These are phyloP conservation scores for Ctenosaura bakeri DNA, from an alignment of 2,797 vertebrate species.

Conservation along the genomic window DNA sequence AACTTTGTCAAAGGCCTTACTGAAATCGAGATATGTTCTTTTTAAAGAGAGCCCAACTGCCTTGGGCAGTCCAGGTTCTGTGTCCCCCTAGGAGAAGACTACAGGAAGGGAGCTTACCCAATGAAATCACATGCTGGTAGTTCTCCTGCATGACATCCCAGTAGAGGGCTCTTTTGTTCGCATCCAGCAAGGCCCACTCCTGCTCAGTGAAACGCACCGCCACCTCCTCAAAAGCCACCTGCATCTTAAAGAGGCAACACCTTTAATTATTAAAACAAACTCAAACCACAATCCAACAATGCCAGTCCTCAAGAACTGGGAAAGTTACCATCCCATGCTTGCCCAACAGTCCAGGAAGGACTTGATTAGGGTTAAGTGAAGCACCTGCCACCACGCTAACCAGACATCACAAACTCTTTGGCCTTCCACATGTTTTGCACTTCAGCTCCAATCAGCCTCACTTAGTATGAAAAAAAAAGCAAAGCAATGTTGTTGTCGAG, in stretches of 20 bases:
- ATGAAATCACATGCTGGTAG: conserved; percentile 66
- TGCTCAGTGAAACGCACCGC: conserved; percentile 72
- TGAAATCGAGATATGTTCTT: too few relatives aligned
- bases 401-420: background rate
- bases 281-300: background rate
- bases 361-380: background rate
- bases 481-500: too few relatives aligned
- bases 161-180: conserved; percentile 69
- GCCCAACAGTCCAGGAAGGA: too few relatives aligned
- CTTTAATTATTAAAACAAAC: background rate
- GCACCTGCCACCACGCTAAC: background rate
- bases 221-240: conserved; percentile 73
- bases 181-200: conserved; percentile 69
- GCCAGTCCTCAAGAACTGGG: too few relatives aligned
- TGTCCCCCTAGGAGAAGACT: background rate
- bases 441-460: background rate
- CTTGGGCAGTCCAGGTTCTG: background rate
- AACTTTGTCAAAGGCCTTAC: too few relatives aligned
- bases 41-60: background rate
- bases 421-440: background rate
- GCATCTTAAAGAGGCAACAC: conserved; percentile 41
- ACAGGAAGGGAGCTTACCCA: conserved; percentile 55
- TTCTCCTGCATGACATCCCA: conserved; percentile 73
- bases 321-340: too few relatives aligned
- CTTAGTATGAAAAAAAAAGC: too few relatives aligned